A percentile compares a stretch with the other conserved stretches of the same genome.
phyloP scores from a whole-genome alignment of 2,888 invertebrate species.

The Tenthredo distinguenda region DNA sequence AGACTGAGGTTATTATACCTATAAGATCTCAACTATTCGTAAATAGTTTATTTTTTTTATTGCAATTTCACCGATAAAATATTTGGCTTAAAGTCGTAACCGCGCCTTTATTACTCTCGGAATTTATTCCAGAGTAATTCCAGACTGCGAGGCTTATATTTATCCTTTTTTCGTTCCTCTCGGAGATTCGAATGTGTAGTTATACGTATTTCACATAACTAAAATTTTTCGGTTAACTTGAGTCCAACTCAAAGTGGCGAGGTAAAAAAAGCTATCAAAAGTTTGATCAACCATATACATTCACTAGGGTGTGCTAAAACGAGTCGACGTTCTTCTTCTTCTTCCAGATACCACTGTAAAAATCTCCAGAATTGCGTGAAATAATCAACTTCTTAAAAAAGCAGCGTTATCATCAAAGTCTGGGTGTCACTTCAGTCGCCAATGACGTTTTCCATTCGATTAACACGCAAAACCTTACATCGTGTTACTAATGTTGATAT shows the following conservation, averaged over 20 bases:
- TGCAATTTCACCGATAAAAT: background rate
- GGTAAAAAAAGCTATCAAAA: conserved; percentile 8
- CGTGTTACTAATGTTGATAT: no score
- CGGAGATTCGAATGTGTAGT: conserved; percentile 18
- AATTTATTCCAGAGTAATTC: conserved; percentile 27
- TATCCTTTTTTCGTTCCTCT: background rate
- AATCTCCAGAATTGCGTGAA: background rate
- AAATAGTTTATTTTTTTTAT: background rate
- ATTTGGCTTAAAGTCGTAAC: background rate
- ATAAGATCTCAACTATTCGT: no score
- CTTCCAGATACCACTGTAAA: background rate
- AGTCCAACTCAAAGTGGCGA: background rate
- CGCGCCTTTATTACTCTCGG: background rate
- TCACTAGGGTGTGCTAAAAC: background rate
- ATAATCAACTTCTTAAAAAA: background rate
- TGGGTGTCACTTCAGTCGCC: background rate
- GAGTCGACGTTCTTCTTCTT: background rate
- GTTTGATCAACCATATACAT: background rate
- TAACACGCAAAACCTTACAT: background rate
- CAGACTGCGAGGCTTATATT: background rate
- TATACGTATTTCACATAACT: conserved; percentile 18
- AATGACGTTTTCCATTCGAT: background rate
- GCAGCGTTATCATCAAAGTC: background rate
- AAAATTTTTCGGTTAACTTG: conserved; percentile 1
- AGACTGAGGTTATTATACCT: background rate